Evolutionary conservation across 1,140 invertebrate genomes (phyloP).

Genomic region (Leguminivora glycinivorella): DNA sequence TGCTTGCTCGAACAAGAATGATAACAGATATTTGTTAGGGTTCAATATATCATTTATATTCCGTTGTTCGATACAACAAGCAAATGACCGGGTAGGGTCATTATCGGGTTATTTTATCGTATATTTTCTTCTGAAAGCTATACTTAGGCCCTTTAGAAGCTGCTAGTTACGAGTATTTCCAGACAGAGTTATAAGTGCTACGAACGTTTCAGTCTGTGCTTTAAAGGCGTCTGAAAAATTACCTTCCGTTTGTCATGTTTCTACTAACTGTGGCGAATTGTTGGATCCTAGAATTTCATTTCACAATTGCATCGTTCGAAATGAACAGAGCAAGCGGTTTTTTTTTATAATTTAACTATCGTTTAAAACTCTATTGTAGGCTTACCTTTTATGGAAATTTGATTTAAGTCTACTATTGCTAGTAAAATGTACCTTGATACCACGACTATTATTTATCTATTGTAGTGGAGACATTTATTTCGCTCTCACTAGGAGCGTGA

Average conservation of each 20-base stretch:
- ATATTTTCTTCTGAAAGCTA: background rate
- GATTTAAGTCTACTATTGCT: too few relatives aligned
- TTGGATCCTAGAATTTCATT: background rate
- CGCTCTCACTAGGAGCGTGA: too few relatives aligned
- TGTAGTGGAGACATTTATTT: too few relatives aligned
- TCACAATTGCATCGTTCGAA: slow-evolving; percentile 3
- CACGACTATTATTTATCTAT: too few relatives aligned
- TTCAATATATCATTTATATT: slow-evolving; percentile 27
- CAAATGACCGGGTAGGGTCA: slow-evolving; percentile 1
- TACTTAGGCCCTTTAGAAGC: background rate
- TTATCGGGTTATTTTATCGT: background rate
- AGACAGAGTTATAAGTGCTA: background rate
- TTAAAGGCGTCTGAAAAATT: background rate
- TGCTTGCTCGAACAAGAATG: background rate
- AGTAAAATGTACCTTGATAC: too few relatives aligned
- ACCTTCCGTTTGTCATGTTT: background rate
- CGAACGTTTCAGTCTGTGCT: background rate
- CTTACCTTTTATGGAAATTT: background rate
- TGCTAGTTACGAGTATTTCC: background rate
- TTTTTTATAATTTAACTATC: background rate
- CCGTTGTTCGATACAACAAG: background rate
- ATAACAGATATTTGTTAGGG: slow-evolving; percentile 6
- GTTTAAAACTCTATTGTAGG: background rate
- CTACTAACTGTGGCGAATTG: background rate
- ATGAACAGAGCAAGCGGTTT: background rate